phyloP scores from a whole-genome alignment of 2,113 vertebrate species.

The Alethe diademata region DNA sequence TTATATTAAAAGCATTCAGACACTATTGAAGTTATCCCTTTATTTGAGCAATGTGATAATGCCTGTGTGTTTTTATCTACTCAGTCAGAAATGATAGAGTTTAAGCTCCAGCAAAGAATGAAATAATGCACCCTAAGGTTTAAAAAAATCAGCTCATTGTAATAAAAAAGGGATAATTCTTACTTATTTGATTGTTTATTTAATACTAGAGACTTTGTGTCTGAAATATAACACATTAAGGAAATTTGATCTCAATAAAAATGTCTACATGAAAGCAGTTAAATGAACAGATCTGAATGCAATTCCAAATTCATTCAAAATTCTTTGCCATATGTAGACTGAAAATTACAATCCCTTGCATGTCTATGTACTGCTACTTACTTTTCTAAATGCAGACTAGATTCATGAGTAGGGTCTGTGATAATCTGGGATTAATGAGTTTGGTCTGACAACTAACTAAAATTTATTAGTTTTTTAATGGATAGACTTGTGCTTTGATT shows the following conservation, averaged over 20 bases:
- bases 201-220: not conserved
- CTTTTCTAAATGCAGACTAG: not conserved
- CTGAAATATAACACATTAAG: not conserved
- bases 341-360: not conserved
- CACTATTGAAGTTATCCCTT: not conserved
- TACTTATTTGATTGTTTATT: conserved; percentile 37
- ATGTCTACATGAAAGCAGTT: not conserved
- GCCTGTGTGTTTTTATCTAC: not conserved
- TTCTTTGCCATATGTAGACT: not conserved
- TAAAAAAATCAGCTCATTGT: conserved; percentile 11
- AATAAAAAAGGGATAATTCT: not conserved
- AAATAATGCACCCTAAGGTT: conserved; percentile 31
- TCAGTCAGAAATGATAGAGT: conserved; percentile 22
- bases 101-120: conserved; percentile 28
- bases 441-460: not conserved
- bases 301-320: not conserved
- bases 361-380: not conserved
- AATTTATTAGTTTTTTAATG: not conserved
- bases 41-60: conserved; percentile 30
- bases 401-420: not conserved
- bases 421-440: not conserved
- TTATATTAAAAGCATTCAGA: conserved; percentile 2
- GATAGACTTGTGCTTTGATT: not conserved
- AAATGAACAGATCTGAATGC: not conserved
- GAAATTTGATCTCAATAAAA: not conserved